Base-by-base conservation (phyloP, 1,140 invertebrate species). In the Nephila pilipes region DNA sequence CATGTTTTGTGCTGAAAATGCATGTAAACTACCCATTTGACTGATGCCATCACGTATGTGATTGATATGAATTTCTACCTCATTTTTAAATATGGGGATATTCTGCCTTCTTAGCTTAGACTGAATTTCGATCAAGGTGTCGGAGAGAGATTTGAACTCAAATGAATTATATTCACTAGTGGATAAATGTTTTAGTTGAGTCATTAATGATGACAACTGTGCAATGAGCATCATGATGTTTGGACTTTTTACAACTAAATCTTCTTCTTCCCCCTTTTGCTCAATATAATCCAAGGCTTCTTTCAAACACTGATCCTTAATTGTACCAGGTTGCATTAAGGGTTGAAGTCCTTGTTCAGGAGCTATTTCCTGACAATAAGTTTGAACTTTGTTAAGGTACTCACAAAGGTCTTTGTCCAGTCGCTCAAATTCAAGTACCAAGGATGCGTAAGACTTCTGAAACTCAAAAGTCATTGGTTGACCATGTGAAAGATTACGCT, bases 81-180 rank as follows among this genome's bases (percentile, higher is more conserved):
- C 97, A 96, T 98, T 98, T 95, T 98, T 98, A 96, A 99, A 99
- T 38, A 97, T 96, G 94, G 97, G 95, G 94, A 97, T 97, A 96
- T 99, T 99, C 75, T 97, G 96, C 16, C 97, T 96, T 95, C 97
- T 97, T 36, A 99, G 95, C 95, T 97, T 97, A 38, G 97, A 96
- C 95, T 98, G 97, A 58, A 99, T 98, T 95, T 98, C 97, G 94
- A 97, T 97, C 95, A 99, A 97, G 38, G 98, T 98, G 55, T 98
- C 98, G 96, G 99, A 97, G 20, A 99, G 96, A 54, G 99, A 98
- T 95, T 98, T 98, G 88, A 99, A 96, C 95, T 99, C 98, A 96
- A 99, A 98, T 6, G 97, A 97, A 96, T 98, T 98, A 95, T 98
- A 97, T 95, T 99, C 98, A 75, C 97, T 98, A 95, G 98, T 98